Base-by-base conservation (phyloP, 1,140 invertebrate genomes). In the Panagrolaimus sp. region DNA sequence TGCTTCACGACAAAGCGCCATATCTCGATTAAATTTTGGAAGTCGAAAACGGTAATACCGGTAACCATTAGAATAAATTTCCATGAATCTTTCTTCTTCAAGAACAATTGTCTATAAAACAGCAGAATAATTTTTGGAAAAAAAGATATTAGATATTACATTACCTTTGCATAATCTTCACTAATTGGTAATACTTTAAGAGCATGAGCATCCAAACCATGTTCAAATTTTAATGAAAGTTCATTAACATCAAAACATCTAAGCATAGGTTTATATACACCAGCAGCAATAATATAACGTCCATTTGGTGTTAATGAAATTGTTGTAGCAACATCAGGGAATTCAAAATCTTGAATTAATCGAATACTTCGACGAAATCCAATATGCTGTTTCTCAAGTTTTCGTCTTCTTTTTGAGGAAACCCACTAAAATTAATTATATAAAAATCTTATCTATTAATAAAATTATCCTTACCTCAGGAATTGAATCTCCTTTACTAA, bases 271-370 rank as follows among this genome's bases (percentile, higher is more conserved):
- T 98, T 98, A 82, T 99, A 99, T 20, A 51, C 31, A 84, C 87
- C 87, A 43, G 93, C 91, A 25, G 90, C 91, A 74, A 97, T 86
- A 71, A 98, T 89, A 83, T 92, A 96, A 71, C 96, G 89, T 25
- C 91, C 90, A 88, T 99, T 94, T 78, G 87, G 89, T n/a, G 93
- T 91, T 57, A 93, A 87, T 83, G 88, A 87, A 48, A 99, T 88
- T 47, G 88, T 89, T 46, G 89, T 91, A 80, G 92, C 95, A 1
- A 98, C 86, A 69, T 88, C 91, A 66, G 96, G 96, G 96, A 81
- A 99, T 95, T 95, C 92, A 88, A 98, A 98, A 83, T 98, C 96
- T 85, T 99, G 96, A 77, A 99, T 92, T 16, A 99, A 87, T 84
- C 98, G 91, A 73, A 98, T 96, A 79, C 92, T 86, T 74, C 89